Conservation (phyloP, 2,888 invertebrate genomes). For the Erynnis tages region DNA sequence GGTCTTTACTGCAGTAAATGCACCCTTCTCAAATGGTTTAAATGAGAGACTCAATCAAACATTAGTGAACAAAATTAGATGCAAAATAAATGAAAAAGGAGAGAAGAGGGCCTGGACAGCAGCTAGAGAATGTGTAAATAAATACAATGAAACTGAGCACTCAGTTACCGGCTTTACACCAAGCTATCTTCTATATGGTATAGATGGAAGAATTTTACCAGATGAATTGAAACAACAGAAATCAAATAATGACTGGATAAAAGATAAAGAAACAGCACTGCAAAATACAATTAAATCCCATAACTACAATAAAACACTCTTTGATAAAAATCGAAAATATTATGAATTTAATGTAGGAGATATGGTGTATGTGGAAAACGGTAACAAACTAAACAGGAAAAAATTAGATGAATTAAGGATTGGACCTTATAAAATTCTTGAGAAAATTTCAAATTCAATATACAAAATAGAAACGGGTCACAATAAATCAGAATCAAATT, state of each 20-base stretch:
- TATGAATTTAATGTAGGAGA: constrained; percentile 15
- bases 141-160: constrained; percentile 42
- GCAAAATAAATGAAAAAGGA: too few relatives aligned
- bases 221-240: too few relatives aligned
- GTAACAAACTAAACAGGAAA: too few relatives aligned
- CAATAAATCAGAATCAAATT: constrained; percentile 32
- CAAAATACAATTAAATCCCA: too few relatives aligned
- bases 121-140: constrained; percentile 38
- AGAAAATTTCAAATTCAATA: constrained; percentile 27
- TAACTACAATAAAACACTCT: constrained; percentile 35
- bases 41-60: constrained; percentile 41
- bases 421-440: too few relatives aligned
- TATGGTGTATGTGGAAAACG: constrained; percentile 28
- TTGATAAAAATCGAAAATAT: constrained; percentile 32
- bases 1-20: constrained; percentile 43
- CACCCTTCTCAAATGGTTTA: too few relatives aligned
- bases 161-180: constrained; percentile 41
- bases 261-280: constrained; percentile 36
- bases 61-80: constrained; percentile 41
- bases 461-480: constrained; percentile 1
- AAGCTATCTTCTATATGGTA: constrained; percentile 39
- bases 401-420: too few relatives aligned
- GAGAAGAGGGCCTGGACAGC: constrained; percentile 40
- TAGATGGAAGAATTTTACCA: too few relatives aligned
- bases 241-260: too few relatives aligned